Evolutionary conservation across 2,888 invertebrate genomes (phyloP).

Genomic region (Furcula furcula): DNA sequence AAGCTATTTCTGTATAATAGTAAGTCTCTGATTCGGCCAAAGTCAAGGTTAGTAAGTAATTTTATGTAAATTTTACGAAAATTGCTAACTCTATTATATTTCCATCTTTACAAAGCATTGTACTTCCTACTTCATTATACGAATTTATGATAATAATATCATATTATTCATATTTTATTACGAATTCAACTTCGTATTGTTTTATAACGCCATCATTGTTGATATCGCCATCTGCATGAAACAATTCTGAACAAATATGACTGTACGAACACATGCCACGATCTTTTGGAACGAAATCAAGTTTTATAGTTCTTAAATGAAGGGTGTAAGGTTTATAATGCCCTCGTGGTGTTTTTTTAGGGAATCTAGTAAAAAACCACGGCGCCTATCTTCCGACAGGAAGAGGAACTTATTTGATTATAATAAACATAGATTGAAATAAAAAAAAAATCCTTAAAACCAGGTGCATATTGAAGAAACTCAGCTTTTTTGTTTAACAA

Average conservation of each 20-base stretch:
- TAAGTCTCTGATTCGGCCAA: too few species aligned
- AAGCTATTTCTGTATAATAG: too few species aligned
- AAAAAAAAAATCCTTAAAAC: slow-evolving; percentile 59
- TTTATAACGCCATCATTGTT: slow-evolving; percentile 20
- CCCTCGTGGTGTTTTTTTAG: slow-evolving; percentile 33
- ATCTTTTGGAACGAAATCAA: slow-evolving; percentile 18
- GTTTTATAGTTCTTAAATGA: slow-evolving; percentile 21
- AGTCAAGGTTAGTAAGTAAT: too few species aligned
- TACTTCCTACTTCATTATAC: neutral
- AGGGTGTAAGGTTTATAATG: slow-evolving; percentile 31
- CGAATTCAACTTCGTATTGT: slow-evolving; percentile 2
- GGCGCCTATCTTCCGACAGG: slow-evolving; percentile 77
- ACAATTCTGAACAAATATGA: slow-evolving; percentile 57
- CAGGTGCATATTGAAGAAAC: slow-evolving; percentile 61
- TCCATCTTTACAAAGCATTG: neutral
- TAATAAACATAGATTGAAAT: slow-evolving; percentile 65
- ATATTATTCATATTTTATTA: neutral
- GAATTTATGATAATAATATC: neutral
- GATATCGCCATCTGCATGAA: slow-evolving; percentile 66
- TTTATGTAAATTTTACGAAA: neutral
- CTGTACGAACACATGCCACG: slow-evolving; percentile 62
- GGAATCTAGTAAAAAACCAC: slow-evolving; percentile 45
- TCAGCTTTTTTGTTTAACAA: slow-evolving; percentile 51
- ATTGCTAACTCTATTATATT: neutral
- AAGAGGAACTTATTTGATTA: slow-evolving; percentile 80